Evolutionary conservation across 2,888 invertebrate species (phyloP).

Genomic region (Germaria angustata): DNA sequence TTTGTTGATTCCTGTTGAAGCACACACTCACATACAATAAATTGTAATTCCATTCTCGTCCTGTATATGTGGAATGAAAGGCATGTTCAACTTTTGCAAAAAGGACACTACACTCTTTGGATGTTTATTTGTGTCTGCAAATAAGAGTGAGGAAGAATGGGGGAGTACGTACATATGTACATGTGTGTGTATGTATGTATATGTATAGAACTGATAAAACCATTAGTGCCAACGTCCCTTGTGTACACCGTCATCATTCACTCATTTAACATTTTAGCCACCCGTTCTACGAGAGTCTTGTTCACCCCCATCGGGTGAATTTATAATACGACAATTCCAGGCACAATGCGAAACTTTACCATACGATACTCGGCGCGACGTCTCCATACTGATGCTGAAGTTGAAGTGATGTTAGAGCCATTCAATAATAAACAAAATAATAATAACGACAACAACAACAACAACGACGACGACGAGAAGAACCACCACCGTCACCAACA

Average conservation of each 20-base stretch:
- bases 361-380: conserved; percentile 31
- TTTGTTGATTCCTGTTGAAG: conserved; percentile 37
- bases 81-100: conserved; percentile 61
- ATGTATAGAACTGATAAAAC: conserved; percentile 51
- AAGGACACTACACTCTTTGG: conserved; percentile 63
- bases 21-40: conserved; percentile 29
- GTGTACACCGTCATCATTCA: conserved; percentile 63
- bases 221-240: conserved; percentile 66
- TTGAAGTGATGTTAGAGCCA: conserved; percentile 62
- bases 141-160: not conserved
- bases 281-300: conserved; percentile 52
- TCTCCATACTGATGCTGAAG: conserved; percentile 35
- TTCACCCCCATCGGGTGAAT: conserved; percentile 63
- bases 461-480: not conserved
- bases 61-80: conserved; percentile 30
- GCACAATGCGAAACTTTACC: conserved; percentile 44
- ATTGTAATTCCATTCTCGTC: conserved; percentile 28
- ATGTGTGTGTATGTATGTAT: not conserved
- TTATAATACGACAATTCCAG: conserved; percentile 51
- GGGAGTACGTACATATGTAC: not conserved
- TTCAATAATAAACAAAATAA: conserved; percentile 64
- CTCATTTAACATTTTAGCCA: conserved; percentile 57
- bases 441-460: conserved; percentile 26
- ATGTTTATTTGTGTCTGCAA: conserved; percentile 37
- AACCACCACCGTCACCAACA: conserved; percentile 17